Percentiles rank a stretch among this genome's conserved stretches.
Conservation (phyloP, 2,888 invertebrate species). For the Vesta saturnalis region DNA sequence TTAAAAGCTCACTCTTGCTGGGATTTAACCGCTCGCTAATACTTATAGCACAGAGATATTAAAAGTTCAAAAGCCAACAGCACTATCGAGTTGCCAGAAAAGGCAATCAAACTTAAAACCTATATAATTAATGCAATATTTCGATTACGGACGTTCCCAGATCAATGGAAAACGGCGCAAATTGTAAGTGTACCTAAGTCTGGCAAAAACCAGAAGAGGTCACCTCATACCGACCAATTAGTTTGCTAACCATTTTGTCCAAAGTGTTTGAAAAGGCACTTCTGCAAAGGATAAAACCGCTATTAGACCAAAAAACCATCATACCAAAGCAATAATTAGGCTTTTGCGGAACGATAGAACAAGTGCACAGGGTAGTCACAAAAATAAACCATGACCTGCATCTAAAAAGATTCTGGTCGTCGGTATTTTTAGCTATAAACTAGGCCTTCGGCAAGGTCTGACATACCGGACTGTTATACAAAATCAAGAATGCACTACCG, state of each 20-base stretch:
- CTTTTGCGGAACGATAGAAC: not conserved
- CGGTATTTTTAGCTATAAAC: not conserved
- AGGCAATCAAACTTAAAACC: not conserved
- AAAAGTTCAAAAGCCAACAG: not conserved
- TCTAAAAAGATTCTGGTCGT: not conserved
- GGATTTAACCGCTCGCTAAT: not conserved
- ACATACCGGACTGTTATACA: too few species aligned
- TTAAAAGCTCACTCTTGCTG: not conserved
- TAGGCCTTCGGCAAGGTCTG: not conserved
- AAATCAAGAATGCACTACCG: not conserved
- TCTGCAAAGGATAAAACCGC: not conserved
- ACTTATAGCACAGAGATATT: not conserved
- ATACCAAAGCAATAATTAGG: not conserved
- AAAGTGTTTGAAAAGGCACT: not conserved
- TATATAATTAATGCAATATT: not conserved
- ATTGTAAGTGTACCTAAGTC: too few species aligned
- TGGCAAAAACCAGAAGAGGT: too few species aligned
- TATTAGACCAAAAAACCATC: not conserved
- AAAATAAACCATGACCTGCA: too few species aligned
- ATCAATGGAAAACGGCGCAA: not conserved
- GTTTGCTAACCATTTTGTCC: not conserved
- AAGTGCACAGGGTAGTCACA: not conserved
- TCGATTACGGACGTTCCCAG: not conserved
- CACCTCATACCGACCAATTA: too few species aligned
- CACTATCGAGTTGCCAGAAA: not conserved